Evolutionary conservation across 1,140 invertebrate genomes (phyloP).

Genomic region (Eriocheir sinensis): DNA sequence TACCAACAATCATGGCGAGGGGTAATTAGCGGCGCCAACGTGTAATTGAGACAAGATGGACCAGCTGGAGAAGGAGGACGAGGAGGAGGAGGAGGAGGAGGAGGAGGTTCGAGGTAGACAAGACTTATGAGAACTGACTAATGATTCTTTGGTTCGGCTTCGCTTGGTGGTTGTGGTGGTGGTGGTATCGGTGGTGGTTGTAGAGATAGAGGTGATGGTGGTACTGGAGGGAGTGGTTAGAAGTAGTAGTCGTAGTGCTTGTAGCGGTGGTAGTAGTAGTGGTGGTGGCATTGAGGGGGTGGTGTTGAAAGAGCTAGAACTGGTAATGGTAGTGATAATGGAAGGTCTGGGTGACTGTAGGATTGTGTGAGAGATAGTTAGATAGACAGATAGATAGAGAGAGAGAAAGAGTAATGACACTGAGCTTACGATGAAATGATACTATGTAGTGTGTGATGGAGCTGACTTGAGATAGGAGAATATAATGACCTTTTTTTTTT

Average conservation of each 20-base stretch:
- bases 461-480: too few relatives aligned
- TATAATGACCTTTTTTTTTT: too few relatives aligned
- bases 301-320: neutral
- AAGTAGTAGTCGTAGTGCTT: neutral
- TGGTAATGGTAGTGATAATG: neutral
- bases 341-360: neutral
- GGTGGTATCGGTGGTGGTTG: neutral
- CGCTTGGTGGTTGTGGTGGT: neutral
- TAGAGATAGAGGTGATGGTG: too few relatives aligned
- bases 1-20: slow-evolving; percentile 65
- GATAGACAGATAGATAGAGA: slow-evolving; percentile 56
- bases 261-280: neutral
- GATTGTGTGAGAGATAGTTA: slow-evolving; percentile 29
- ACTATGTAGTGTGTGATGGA: too few relatives aligned
- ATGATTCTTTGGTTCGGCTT: neutral
- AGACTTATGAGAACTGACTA: neutral
- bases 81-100: neutral
- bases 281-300: neutral
- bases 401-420: neutral
- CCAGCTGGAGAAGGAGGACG: neutral
- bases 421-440: too few relatives aligned
- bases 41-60: slow-evolving; percentile 58
- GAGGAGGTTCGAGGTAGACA: too few relatives aligned
- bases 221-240: too few relatives aligned
- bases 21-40: slow-evolving; percentile 67